These are phyloP conservation scores for Heteromyza rotundicornis DNA, from an alignment of 2,888 invertebrate genomes.

Conservation along the genomic window DNA sequence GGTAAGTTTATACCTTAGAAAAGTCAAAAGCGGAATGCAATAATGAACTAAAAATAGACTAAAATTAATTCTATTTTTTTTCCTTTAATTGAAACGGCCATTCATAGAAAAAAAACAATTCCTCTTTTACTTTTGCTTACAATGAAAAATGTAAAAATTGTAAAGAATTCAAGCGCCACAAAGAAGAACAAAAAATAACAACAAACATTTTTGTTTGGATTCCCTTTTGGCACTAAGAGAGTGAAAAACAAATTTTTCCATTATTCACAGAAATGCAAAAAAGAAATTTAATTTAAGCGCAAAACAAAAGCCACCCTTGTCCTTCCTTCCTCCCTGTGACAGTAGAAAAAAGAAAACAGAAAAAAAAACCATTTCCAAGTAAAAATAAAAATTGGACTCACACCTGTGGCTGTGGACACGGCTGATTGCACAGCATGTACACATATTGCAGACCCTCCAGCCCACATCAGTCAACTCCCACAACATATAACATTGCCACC, in stretches of 20 bases:
- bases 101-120: too few species aligned
- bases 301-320: conserved; percentile 12
- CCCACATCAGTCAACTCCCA: conserved; percentile 8
- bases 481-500: too few species aligned
- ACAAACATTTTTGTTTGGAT: background rate
- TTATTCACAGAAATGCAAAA: background rate
- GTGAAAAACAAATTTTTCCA: background rate
- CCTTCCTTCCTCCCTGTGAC: too few species aligned
- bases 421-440: conserved; percentile 19
- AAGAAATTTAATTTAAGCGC: conserved; percentile 10
- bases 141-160: background rate
- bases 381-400: conserved; percentile 17
- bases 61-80: too few species aligned
- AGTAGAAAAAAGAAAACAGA: background rate
- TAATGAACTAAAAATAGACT: too few species aligned
- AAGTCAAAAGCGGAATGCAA: too few species aligned
- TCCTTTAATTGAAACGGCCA: too few species aligned
- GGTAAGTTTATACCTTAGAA: too few species aligned
- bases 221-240: background rate
- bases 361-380: background rate
- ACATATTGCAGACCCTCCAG: background rate
- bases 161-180: background rate
- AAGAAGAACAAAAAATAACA: conserved; percentile 20
- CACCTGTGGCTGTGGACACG: conserved; percentile 23
- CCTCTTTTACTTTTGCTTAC: too few species aligned